phyloP scores from a whole-genome alignment of 1,140 invertebrate genomes.

The Aphidius ervi region DNA sequence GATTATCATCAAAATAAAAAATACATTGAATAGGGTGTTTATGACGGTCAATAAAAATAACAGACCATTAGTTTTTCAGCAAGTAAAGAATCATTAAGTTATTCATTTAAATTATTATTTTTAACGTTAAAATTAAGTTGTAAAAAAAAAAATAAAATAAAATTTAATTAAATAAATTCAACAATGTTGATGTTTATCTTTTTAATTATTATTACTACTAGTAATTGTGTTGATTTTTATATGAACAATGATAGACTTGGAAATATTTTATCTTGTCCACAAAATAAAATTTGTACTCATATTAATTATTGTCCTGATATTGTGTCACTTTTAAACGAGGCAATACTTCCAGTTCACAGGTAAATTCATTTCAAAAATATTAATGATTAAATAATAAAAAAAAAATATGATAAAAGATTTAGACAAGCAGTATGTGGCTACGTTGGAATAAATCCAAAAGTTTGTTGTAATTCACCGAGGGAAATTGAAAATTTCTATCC shows the following conservation, averaged over 20 bases:
- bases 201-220: neutral
- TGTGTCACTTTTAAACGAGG: conserved; percentile 28
- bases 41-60: conserved; percentile 1
- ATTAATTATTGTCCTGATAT: conserved; percentile 32
- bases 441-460: conserved; percentile 26
- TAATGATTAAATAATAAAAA: conserved; percentile 1
- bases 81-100: neutral
- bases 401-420: conserved; percentile 28
- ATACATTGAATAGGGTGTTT: conserved; percentile 8
- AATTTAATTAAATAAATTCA: conserved; percentile 2
- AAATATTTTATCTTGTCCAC: conserved; percentile 28
- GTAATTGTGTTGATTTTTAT: conserved; percentile 19
- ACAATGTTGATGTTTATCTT: conserved; percentile 13
- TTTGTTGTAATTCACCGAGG: conserved; percentile 31
- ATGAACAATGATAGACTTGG: conserved; percentile 13
- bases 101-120: neutral
- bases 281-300: conserved; percentile 28
- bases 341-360: conserved; percentile 35
- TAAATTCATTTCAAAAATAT: conserved; percentile 15
- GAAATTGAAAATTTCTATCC: conserved; percentile 1
- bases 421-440: conserved; percentile 39
- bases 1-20: conserved; percentile 3
- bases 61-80: neutral
- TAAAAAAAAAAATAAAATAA: conserved; percentile 12
- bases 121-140: neutral